Conservation (phyloP, 2,113 vertebrate genomes). For the Megaceryle torquata region DNA sequence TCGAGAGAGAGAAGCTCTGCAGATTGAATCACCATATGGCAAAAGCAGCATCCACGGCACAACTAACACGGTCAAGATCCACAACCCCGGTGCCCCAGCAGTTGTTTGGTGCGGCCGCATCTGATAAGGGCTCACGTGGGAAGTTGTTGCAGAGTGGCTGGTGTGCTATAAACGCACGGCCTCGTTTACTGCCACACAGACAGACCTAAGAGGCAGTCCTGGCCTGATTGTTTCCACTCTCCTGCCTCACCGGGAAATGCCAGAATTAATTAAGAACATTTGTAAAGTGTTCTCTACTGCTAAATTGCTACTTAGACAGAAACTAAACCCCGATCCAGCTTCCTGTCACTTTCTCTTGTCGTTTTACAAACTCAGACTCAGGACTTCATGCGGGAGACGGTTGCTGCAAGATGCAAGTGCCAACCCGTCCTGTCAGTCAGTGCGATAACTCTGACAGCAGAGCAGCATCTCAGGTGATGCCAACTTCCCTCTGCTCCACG, state of each 20-base stretch:
- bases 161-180: background rate
- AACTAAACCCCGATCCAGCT: background rate
- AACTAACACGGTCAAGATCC: background rate
- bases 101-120: background rate
- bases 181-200: background rate
- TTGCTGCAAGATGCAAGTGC: background rate
- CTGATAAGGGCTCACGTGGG: background rate
- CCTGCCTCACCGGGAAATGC: conserved; percentile 26
- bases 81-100: background rate
- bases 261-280: conserved; percentile 36
- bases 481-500: background rate
- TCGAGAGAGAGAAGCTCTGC: background rate
- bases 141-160: background rate
- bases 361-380: background rate
- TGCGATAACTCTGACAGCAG: background rate
- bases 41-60: background rate
- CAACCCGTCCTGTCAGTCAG: background rate
- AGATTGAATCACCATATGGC: background rate
- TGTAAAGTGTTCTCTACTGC: background rate
- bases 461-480: background rate
- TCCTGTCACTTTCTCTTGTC: background rate
- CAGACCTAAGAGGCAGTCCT: background rate
- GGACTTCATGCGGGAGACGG: background rate
- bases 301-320: background rate
- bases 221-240: background rate